Evolutionary conservation across 2,797 vertebrate species (phyloP), one percentile per base, ranked within the genome.

Genomic region (Pelochelys cantorii): DNA sequence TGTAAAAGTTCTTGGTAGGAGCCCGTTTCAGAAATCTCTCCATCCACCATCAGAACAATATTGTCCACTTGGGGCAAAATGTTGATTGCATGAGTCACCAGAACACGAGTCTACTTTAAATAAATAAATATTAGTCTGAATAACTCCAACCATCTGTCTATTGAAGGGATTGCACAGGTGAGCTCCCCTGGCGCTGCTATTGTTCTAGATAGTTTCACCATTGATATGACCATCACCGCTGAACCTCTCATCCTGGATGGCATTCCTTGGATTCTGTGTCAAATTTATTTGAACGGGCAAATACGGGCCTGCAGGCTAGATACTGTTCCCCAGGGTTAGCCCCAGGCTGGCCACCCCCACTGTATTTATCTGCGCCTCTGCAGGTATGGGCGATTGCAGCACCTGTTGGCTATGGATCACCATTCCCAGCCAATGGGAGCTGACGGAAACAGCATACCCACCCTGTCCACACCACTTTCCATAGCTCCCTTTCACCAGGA

Each of bases 1-100:
- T 97, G 95, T 65, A 99, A 97, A 87, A 99, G 98, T 97, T 99
- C 99, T 96, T 98, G 98, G 95, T 99, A 99, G 77, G 99, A 99
- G 74, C 99, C 99, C 2, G 97, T 98, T 97, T 99, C 99, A 48
- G 98, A 98, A 93, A 99, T 98, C 81, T 96, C 98, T 82, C 99
- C 99, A 7, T 99, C 98, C 37, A 97, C 98, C 95, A 99, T 96
- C 79, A 99, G 98, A 55, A 99, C 94, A 71, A 99, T 99, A 93
- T 97, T 97, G 96, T 99, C 99, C 25, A 98, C 98, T 95, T 99
- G 99, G 8, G 98, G 98, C 97, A 99, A 98, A 98, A 99, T 93
- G 89, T 98, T 99, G 95, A 98, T 98, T 18, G 98, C 96, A 42
- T 99, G 99, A 87, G 99, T 99, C 95, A 99, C 99, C 85, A 99